phyloP scores from a whole-genome alignment of 2,113 vertebrate genomes.

The Aegypius monachus region DNA sequence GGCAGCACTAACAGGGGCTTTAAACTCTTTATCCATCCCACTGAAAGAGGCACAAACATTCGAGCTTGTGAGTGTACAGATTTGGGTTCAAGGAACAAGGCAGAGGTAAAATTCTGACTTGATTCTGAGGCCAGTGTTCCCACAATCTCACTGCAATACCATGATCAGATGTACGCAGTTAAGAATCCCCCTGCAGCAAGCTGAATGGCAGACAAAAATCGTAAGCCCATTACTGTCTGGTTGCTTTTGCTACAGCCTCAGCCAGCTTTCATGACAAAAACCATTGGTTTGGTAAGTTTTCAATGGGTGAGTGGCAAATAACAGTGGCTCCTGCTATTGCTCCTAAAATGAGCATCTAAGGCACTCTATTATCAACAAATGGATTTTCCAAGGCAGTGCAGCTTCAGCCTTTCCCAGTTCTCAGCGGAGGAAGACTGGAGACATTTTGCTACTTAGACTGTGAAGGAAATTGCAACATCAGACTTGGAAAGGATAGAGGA shows the following conservation, averaged over 20 bases:
- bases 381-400: neutral
- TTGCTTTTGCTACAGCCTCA: neutral
- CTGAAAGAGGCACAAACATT: neutral
- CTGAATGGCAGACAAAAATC: neutral
- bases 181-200: neutral
- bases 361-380: neutral
- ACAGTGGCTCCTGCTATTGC: neutral
- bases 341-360: neutral
- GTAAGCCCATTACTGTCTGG: neutral
- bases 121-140: neutral
- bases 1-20: neutral
- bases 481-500: conserved; percentile 9
- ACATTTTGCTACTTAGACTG: neutral
- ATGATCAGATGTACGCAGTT: neutral
- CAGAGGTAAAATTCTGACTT: neutral
- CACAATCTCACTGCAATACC: neutral
- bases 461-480: conserved; percentile 16
- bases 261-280: neutral
- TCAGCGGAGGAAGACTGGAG: neutral
- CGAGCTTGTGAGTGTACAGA: neutral
- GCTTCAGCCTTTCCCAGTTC: neutral
- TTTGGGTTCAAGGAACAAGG: neutral
- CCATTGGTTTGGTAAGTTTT: neutral
- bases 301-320: neutral
- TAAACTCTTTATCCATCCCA: neutral